Evolutionary conservation across 2,113 vertebrate species (phyloP).

Genomic region (Entelurus aequoreus): DNA sequence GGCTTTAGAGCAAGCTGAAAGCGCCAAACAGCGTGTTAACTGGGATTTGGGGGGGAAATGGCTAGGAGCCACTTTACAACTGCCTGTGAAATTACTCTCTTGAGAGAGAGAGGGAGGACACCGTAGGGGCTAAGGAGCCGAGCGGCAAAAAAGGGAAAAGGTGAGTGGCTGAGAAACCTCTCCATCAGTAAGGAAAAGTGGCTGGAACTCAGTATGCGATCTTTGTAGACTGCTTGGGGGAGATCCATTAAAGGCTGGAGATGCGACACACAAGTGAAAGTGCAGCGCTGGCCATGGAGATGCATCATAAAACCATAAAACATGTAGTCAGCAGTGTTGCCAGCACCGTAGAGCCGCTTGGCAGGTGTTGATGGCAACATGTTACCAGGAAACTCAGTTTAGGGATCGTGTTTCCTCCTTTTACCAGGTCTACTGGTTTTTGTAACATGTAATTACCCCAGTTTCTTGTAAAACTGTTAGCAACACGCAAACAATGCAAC

Average conservation of each 20-base stretch:
- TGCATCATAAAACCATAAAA: conserved; percentile 28
- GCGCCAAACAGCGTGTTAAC: conserved; percentile 63
- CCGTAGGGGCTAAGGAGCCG: conserved; percentile 24
- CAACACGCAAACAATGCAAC: background rate
- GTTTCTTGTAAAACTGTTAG: background rate
- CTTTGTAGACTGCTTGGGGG: conserved; percentile 58
- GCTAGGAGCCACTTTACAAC: conserved; percentile 71
- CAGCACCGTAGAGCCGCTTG: conserved; percentile 43
- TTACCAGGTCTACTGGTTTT: conserved; percentile 7
- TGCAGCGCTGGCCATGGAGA: conserved; percentile 56
- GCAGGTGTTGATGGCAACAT: conserved; percentile 25
- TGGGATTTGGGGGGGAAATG: conserved; percentile 71
- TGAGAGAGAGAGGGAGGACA: conserved; percentile 42
- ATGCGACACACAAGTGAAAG: conserved; percentile 51
- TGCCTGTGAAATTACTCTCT: conserved; percentile 77
- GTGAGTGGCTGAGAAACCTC: conserved; percentile 61
- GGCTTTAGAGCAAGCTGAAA: conserved; percentile 59
- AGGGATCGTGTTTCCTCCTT: conserved; percentile 24
- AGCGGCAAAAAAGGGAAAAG: conserved; percentile 12
- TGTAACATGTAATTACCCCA: background rate
- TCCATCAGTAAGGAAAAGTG: conserved; percentile 57
- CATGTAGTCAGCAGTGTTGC: conserved; percentile 36
- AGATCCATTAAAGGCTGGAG: conserved; percentile 58
- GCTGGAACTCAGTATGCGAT: conserved; percentile 50
- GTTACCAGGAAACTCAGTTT: conserved; percentile 36